Percentiles rank a stretch among this genome's conserved stretches.
These are phyloP conservation scores for Lordiphosa clarofinis DNA, from an alignment of 1,140 invertebrate species.

Conservation along the genomic window DNA sequence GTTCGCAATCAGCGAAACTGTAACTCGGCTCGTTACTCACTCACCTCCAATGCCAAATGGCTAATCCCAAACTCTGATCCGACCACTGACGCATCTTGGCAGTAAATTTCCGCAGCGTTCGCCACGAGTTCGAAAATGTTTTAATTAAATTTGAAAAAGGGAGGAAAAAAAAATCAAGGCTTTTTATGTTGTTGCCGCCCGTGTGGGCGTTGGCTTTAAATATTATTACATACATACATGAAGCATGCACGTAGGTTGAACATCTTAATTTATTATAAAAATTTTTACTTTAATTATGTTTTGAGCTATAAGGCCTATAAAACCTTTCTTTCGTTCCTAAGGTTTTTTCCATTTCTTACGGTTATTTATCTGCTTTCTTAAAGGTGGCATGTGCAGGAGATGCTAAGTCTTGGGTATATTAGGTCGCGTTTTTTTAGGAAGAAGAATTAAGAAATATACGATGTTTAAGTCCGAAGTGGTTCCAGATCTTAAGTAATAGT, in stretches of 20 bases:
- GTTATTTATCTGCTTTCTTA: no score
- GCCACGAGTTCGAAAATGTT: slow-evolving; percentile 54
- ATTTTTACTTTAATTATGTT: neutral
- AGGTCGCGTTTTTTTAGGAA: no score
- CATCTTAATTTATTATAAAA: no score
- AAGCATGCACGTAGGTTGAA: slow-evolving; percentile 2
- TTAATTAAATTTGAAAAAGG: slow-evolving; percentile 58
- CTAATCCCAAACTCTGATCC: slow-evolving; percentile 20
- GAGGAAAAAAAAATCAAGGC: no score
- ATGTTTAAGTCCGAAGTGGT: no score
- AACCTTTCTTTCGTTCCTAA: no score
- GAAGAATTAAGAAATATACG: no score
- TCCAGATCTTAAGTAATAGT: no score
- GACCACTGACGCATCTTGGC: slow-evolving; percentile 11
- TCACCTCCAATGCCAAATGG: slow-evolving; percentile 18
- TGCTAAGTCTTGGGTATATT: no score
- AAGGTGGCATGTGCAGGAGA: no score
- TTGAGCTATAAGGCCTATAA: slow-evolving; percentile 18
- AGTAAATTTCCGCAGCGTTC: slow-evolving; percentile 38
- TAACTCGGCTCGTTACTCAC: slow-evolving; percentile 68
- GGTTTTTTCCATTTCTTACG: no score
- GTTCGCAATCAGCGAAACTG: slow-evolving; percentile 70
- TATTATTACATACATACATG: slow-evolving; percentile 43
- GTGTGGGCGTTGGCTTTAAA: slow-evolving; percentile 35
- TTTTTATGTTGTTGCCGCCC: slow-evolving; percentile 11